Conservation (phyloP, 2,888 invertebrate species). For the Keiferia lycopersicella region DNA sequence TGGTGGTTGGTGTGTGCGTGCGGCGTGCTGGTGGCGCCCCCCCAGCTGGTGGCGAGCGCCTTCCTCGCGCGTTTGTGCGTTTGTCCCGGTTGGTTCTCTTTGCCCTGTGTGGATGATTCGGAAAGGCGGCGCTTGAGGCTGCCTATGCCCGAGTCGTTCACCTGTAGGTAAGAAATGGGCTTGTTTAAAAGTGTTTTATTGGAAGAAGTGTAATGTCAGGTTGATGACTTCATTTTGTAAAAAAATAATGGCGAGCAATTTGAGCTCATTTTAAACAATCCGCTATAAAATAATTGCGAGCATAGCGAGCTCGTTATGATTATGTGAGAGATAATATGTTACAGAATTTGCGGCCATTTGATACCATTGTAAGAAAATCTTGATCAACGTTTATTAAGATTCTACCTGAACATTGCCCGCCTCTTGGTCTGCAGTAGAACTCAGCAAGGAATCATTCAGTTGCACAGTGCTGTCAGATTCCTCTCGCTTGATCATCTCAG, state of each 20-base stretch:
- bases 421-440: slow-evolving; percentile 51
- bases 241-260: too few species aligned
- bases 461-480: slow-evolving; percentile 77
- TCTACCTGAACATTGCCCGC: slow-evolving; percentile 51
- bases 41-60: slow-evolving; percentile 89
- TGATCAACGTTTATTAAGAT: too few species aligned
- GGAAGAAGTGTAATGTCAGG: too few species aligned
- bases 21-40: slow-evolving; percentile 74
- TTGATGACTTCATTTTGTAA: too few species aligned
- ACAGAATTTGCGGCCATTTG: too few species aligned
- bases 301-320: too few species aligned
- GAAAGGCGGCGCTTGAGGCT: slow-evolving; percentile 59
- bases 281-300: too few species aligned
- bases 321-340: too few species aligned
- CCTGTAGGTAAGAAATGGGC: slow-evolving; percentile 47
- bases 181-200: too few species aligned
- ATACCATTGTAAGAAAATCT: too few species aligned
- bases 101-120: slow-evolving; percentile 65
- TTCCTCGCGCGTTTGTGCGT: slow-evolving; percentile 87
- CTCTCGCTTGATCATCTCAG: slow-evolving; percentile 93
- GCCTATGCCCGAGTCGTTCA: slow-evolving; percentile 73
- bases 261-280: too few species aligned
- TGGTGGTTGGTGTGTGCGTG: slow-evolving; percentile 40
- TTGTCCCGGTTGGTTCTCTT: slow-evolving; percentile 85
- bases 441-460: slow-evolving; percentile 62